Conservation (phyloP, 2,797 vertebrate genomes). For the Acrossocheilus fasciatus region DNA sequence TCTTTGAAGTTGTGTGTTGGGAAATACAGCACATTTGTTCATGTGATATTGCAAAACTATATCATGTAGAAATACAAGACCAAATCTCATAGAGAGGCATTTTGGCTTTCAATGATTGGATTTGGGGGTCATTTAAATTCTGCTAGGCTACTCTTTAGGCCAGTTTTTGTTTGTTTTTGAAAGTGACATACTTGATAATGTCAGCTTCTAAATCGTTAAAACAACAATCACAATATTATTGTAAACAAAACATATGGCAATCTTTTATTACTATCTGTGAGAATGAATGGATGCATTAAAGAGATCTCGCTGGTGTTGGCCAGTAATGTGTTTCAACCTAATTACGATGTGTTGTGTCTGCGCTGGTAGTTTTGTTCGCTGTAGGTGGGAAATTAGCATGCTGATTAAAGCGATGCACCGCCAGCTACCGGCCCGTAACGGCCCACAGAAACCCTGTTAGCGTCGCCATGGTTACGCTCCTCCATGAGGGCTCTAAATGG, state of each 20-base stretch:
- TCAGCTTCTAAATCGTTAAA: background rate
- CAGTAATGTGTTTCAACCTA: slow-evolving; percentile 10
- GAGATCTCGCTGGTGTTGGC: background rate
- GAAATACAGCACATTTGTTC: background rate
- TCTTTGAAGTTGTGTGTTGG: background rate
- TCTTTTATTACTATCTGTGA: background rate
- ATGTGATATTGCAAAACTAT: background rate
- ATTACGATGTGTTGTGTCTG: slow-evolving; percentile 48
- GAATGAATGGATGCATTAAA: background rate
- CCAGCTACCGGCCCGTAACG: slow-evolving; percentile 26
- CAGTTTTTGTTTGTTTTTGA: background rate
- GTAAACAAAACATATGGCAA: background rate
- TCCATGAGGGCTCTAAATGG: slow-evolving; percentile 22
- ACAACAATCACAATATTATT: background rate
- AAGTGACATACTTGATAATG: background rate
- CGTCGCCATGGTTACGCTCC: slow-evolving; percentile 48
- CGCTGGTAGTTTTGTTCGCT: slow-evolving; percentile 40
- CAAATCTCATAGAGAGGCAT: too few relatives aligned
- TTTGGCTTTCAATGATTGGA: background rate
- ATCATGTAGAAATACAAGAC: background rate
- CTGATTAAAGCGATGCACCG: slow-evolving; percentile 55
- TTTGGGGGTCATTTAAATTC: background rate
- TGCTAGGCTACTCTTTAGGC: background rate
- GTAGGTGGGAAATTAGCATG: slow-evolving; percentile 57
- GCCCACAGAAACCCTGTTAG: slow-evolving; percentile 32